These are phyloP conservation scores for Metacarcinus magister DNA, from an alignment of 2,888 invertebrate genomes.

Conservation along the genomic window DNA sequence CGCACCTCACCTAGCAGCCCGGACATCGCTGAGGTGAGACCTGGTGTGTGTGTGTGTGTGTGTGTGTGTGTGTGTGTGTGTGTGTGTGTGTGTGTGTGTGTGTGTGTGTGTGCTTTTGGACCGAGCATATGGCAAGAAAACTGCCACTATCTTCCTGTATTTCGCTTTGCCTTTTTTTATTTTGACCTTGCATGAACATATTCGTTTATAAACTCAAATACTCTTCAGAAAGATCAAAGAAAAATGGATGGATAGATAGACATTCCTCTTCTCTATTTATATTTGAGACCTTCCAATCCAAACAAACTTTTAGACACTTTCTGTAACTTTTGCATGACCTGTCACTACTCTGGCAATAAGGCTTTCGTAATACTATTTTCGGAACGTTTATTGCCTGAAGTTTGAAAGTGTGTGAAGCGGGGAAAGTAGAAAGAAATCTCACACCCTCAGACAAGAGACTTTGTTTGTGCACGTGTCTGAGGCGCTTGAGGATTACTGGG, in stretches of 20 bases:
- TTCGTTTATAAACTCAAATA: too few relatives aligned
- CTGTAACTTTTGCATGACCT: background rate
- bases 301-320: background rate
- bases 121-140: background rate
- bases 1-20: background rate
- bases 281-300: background rate
- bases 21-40: background rate
- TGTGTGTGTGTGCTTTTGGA: background rate
- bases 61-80: background rate
- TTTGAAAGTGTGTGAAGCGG: background rate
- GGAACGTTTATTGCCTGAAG: background rate
- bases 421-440: background rate
- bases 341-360: background rate
- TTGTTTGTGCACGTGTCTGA: background rate
- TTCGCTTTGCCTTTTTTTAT: background rate
- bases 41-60: background rate
- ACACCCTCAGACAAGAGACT: background rate
- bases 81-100: background rate
- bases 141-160: background rate
- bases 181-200: background rate
- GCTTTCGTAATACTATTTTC: background rate
- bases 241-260: background rate
- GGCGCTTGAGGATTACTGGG: background rate
- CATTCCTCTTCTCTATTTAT: background rate
- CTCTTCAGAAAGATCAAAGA: background rate